Conservation (phyloP, 2,888 invertebrate genomes). For the Leuctra nigra region DNA sequence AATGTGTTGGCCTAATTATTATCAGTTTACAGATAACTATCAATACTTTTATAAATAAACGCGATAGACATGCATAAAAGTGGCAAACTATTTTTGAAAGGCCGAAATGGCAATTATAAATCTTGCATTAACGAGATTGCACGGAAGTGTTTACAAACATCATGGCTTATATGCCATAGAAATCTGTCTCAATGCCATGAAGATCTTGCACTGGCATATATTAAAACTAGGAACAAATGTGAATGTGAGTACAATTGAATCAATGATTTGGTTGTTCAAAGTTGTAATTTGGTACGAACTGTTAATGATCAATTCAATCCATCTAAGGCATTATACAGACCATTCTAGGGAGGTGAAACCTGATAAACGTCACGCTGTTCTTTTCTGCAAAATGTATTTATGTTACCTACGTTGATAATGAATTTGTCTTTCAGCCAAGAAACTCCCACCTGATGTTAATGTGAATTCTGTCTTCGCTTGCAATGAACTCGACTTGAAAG, state of each 20-base stretch:
- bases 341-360: too few species aligned
- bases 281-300: too few species aligned
- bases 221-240: slow-evolving; percentile 59
- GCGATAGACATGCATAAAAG: slow-evolving; percentile 13
- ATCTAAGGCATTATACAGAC: too few species aligned
- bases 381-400: too few species aligned
- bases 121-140: background rate
- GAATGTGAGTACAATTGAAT: slow-evolving; percentile 53
- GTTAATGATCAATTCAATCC: too few species aligned
- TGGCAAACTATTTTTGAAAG: background rate
- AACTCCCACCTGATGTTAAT: slow-evolving; percentile 80
- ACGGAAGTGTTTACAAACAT: background rate
- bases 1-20: too few species aligned
- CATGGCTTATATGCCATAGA: slow-evolving; percentile 7
- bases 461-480: slow-evolving; percentile 89
- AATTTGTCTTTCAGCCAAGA: too few species aligned
- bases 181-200: slow-evolving; percentile 31
- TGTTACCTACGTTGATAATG: too few species aligned
- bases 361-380: too few species aligned
- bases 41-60: too few species aligned
- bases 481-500: slow-evolving; percentile 86
- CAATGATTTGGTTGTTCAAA: slow-evolving; percentile 34
- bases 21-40: too few species aligned
- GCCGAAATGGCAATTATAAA: background rate
- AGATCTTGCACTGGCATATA: slow-evolving; percentile 53